Percentiles rank a stretch among this genome's conserved stretches.
phyloP scores from a whole-genome alignment of 2,797 vertebrate genomes.

The Amphiprion clarkii region DNA sequence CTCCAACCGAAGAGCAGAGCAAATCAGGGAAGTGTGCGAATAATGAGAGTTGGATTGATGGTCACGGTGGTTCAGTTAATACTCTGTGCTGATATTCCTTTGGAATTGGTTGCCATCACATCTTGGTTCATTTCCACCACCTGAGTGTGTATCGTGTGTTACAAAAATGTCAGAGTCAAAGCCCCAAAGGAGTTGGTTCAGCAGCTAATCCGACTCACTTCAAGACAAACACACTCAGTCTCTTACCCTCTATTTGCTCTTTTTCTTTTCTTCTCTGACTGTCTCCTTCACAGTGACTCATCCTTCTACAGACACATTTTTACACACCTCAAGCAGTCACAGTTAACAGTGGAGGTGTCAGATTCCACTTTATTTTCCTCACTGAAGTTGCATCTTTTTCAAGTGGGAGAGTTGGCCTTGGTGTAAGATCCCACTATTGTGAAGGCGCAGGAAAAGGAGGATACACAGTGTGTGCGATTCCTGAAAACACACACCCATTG shows the following conservation, averaged over 20 bases:
- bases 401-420: conserved; percentile 56
- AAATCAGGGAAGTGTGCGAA: not conserved
- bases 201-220: conserved; percentile 47
- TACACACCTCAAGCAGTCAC: conserved; percentile 68
- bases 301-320: conserved; percentile 63
- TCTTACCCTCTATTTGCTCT: conserved; percentile 57
- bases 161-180: conserved; percentile 43
- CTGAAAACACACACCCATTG: conserved; percentile 12
- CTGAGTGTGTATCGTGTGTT: conserved; percentile 26
- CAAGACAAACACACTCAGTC: conserved; percentile 53
- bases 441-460: conserved; percentile 10
- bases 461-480: conserved; percentile 1
- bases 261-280: conserved; percentile 45
- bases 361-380: conserved; percentile 53
- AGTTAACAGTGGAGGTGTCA: conserved; percentile 70
- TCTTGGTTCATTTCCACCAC: conserved; percentile 33
- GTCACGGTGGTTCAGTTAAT: not conserved
- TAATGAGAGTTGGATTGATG: conserved; percentile 27
- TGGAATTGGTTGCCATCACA: conserved; percentile 36
- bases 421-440: conserved; percentile 47
- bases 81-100: conserved; percentile 18
- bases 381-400: conserved; percentile 55
- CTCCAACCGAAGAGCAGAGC: not conserved
- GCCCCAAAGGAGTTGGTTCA: conserved; percentile 34
- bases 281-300: conserved; percentile 70